Base-by-base conservation (phyloP, 2,888 invertebrate species). In the Torymus tubicola region DNA sequence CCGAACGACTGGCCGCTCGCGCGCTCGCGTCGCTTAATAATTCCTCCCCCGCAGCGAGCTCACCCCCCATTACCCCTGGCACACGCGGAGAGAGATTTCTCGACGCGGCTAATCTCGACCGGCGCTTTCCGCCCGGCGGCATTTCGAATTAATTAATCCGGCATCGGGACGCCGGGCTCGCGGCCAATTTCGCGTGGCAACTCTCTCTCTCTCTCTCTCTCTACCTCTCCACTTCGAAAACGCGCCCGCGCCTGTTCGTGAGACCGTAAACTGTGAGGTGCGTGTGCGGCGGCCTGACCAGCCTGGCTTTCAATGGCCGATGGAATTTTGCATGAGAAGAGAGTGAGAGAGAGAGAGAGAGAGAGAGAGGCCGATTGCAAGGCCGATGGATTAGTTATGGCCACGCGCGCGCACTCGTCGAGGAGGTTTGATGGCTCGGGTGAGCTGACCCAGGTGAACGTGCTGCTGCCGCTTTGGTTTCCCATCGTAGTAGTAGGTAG, bases 121-220 rank as follows among this genome's bases (percentile, higher is more conserved):
- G 84, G 58, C 18, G 85, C 86, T 86, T 85, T 85, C 85, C 85
- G 86, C 84, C 84, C 84, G 84, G 83, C 78, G 86, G 85, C 86
- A 87, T 87, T 87, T 86, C 87, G 86, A 87, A 88, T 88, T 87
- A 87, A 88, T 88, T 87, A 87, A 87, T 88, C 85, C 84, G 82
- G 83, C 85, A 85, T 85, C 84, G 85, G 86, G 84, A 24, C 24
- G 24, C 86, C 85, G 86, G 86, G 85, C 85, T 86, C 84, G 86
- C 82, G 85, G 86, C 86, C 87, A 87, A 87, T 88, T 86, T 85
- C 85, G 84, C 24, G 24, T 24, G 24, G 71, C 70, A 80, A 72
- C 13, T 77, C 78, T 68, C 68, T 14, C 61, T 52, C 67, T 58
- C 16, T 10, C 71, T 52, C 68, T 68, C 42, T 42, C 21, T 24